These are phyloP conservation scores for Anas platyrhynchos DNA, from an alignment of 2,113 vertebrate genomes.

Conservation along the genomic window DNA sequence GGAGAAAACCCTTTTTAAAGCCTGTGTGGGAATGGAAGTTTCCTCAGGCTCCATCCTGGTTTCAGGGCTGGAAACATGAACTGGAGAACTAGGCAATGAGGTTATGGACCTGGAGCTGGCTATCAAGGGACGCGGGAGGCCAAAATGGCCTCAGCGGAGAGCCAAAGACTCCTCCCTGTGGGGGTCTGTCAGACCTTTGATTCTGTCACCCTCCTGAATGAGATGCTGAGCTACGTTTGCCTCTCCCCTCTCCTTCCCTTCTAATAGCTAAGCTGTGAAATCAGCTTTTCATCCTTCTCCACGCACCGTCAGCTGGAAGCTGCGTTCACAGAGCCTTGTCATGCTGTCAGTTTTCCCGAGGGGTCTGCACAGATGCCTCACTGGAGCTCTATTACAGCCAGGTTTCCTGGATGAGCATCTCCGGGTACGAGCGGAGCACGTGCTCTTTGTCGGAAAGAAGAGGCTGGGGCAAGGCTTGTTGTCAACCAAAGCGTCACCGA, in stretches of 20 bases:
- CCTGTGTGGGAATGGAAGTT: background rate
- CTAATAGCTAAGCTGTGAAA: background rate
- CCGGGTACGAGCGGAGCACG: fast-evolving
- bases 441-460: fast-evolving
- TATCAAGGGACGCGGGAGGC: background rate
- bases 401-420: background rate
- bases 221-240: background rate
- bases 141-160: background rate
- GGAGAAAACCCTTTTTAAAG: background rate
- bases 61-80: background rate
- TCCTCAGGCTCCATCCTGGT: background rate
- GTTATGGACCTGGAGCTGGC: background rate
- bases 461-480: background rate
- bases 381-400: background rate
- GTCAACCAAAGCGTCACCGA: background rate
- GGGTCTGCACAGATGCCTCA: background rate
- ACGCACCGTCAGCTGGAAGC: background rate
- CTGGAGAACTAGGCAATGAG: background rate
- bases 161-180: background rate
- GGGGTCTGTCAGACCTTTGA: fast-evolving
- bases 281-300: background rate
- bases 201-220: fast-evolving
- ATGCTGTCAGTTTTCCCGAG: background rate
- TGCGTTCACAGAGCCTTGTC: background rate
- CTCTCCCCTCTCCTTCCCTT: background rate